Evolutionary conservation across 2,113 vertebrate genomes (phyloP), one percentile per base, ranked within the genome.

Genomic region (rabbit (Oryctolagus cuniculus)): DNA sequence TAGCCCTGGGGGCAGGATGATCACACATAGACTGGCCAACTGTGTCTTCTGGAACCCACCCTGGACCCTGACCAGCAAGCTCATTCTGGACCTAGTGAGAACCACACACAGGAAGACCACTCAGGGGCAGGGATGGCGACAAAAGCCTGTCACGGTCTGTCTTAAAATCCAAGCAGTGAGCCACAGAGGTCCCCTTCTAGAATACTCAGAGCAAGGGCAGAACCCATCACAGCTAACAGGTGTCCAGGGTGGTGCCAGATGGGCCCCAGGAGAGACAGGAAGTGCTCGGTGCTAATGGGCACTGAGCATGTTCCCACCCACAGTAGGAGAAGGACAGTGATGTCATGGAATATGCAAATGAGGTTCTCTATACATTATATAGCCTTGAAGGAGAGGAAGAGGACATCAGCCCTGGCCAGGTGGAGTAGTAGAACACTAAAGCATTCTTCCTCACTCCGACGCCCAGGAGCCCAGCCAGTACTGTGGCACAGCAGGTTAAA

Each of bases 181-280:
- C 11, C 49, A 61, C 49, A 86, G 10, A 17, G 34, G 6, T n/a
- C 0, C 15, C 13, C 3, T n/a, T 86, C 13, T 10, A 92, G 51
- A 1, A n/a, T 17, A 22, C 34, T 78, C 85, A 63, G 61, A 44
- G 53, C 81, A 70, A 38, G 44, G 53, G 87, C 11, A 51, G 22
- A 6, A 8, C 27, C 80, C 5, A 70, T 27, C 3, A 75, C 15
- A 25, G 16, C 2, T 13, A 63, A 89, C 3, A 36, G 17, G 16
- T 66, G 70, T 24, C 38, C 79, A 29, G 74, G 34, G 31, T 58
- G 58, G 24, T 92, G 91, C 87, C 55, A 96, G 31, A 96, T 25
- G 13, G 77, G 93, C 8, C 82, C 75, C n/a, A 93, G 24, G 9
- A 92, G 1, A 2, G 85, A 92, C 36, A 93, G 51, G 15, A 67